These are phyloP conservation scores for Megaceryle torquata DNA, from an alignment of 2,113 vertebrate species.

Conservation along the genomic window DNA sequence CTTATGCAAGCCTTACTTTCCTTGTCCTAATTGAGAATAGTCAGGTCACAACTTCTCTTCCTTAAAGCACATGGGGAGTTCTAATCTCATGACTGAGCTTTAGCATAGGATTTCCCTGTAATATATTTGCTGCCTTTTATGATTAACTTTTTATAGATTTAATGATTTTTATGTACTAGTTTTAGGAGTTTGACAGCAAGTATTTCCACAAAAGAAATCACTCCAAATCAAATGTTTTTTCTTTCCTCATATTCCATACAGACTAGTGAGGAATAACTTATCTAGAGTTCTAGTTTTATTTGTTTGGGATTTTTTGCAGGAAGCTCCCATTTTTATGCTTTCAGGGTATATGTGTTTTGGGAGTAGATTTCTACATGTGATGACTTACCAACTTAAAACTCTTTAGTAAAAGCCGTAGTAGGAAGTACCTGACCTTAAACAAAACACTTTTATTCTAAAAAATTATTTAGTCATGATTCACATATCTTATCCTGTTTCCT, in stretches of 20 bases:
- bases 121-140: background rate
- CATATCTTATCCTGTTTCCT: background rate
- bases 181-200: background rate
- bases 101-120: background rate
- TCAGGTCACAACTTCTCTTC: background rate
- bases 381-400: background rate
- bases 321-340: background rate
- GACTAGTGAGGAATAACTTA: background rate
- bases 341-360: background rate
- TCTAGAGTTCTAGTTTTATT: background rate
- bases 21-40: background rate
- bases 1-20: background rate
- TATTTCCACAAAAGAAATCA: background rate
- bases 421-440: background rate
- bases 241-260: background rate
- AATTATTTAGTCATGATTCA: background rate
- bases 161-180: background rate
- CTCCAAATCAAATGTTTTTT: background rate
- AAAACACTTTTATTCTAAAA: background rate
- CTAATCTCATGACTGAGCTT: background rate
- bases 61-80: background rate
- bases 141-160: background rate
- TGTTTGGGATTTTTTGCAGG: background rate
- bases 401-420: background rate
- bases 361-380: background rate